Conservation (phyloP, 2,797 vertebrate species). For the Champsocephalus gunnari region DNA sequence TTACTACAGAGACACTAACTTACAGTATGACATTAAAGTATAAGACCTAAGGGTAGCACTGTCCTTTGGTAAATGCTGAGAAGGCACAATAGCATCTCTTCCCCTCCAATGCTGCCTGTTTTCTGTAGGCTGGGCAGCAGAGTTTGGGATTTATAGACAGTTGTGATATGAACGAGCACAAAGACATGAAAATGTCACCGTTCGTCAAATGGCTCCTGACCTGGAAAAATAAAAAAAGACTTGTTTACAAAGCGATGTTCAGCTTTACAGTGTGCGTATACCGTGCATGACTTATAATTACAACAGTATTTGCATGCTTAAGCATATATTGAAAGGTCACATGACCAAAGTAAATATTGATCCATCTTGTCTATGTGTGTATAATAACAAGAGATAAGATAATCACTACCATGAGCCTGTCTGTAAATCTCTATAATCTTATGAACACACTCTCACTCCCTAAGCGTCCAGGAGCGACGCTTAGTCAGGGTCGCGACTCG, state of each 20-base stretch:
- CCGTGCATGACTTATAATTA: conserved; percentile 22
- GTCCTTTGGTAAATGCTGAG: conserved; percentile 82
- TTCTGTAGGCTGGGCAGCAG: conserved; percentile 73
- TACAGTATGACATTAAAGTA: conserved; percentile 74
- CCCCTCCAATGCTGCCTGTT: conserved; percentile 63
- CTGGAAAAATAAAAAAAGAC: conserved; percentile 49
- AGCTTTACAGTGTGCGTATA: conserved; percentile 6
- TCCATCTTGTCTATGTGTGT: not conserved
- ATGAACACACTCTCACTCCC: not conserved
- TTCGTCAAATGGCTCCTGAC: conserved; percentile 73
- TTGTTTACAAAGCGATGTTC: conserved; percentile 42
- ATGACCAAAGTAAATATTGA: conserved; percentile 17
- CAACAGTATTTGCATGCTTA: conserved; percentile 7
- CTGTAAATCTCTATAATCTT: not conserved
- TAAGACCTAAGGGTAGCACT: conserved; percentile 70
- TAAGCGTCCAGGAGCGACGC: too few species aligned
- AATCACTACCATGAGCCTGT: not conserved
- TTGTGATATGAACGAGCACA: conserved; percentile 74
- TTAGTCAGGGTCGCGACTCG: too few species aligned
- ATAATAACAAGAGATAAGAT: conserved; percentile 26
- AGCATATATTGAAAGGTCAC: conserved; percentile 14
- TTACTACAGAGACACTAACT: conserved; percentile 51
- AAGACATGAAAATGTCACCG: conserved; percentile 79
- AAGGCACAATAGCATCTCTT: conserved; percentile 60
- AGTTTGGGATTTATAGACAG: conserved; percentile 75